These are phyloP conservation scores for Epinotia demarniana DNA, from an alignment of 2,888 invertebrate species.

Conservation along the genomic window DNA sequence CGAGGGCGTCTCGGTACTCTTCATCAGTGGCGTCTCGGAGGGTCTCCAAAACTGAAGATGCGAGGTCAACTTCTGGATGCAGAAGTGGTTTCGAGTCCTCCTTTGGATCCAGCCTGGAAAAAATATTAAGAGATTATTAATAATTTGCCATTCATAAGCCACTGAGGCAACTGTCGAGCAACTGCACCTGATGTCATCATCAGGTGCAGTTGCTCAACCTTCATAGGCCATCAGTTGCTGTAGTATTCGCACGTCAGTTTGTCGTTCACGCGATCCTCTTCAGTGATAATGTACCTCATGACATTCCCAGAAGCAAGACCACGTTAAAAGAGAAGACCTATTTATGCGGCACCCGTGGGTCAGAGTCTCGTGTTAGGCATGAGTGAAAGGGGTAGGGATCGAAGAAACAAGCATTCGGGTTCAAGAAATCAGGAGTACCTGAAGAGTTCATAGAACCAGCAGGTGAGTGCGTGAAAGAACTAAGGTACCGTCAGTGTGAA, in stretches of 20 bases:
- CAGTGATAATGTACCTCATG: slow-evolving; percentile 54
- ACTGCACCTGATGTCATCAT: too few species aligned
- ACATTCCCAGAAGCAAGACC: slow-evolving; percentile 56
- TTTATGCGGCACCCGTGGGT: slow-evolving; percentile 63
- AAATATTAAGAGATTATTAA: background rate
- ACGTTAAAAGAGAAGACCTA: slow-evolving; percentile 64
- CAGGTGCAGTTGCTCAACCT: too few species aligned
- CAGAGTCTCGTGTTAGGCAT: slow-evolving; percentile 48
- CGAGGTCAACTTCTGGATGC: slow-evolving; percentile 75
- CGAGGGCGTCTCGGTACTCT: slow-evolving; percentile 73
- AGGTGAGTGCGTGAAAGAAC: background rate
- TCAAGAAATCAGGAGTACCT: background rate
- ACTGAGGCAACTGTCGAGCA: too few species aligned
- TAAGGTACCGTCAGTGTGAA: too few species aligned
- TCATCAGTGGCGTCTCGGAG: slow-evolving; percentile 74
- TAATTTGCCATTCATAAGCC: too few species aligned
- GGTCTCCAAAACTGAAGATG: slow-evolving; percentile 75
- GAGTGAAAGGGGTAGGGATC: too few species aligned
- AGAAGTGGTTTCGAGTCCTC: slow-evolving; percentile 69
- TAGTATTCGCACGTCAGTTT: too few species aligned
- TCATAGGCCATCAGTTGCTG: too few species aligned
- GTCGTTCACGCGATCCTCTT: background rate
- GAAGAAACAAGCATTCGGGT: too few species aligned
- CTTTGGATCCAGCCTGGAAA: slow-evolving; percentile 60
- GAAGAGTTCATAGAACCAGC: background rate